Evolutionary conservation across 37 sponge, comb jelly and placozoan genomes (phyloP), one percentile per base, ranked within the genome.

Genomic region (Crambe crambe): DNA sequence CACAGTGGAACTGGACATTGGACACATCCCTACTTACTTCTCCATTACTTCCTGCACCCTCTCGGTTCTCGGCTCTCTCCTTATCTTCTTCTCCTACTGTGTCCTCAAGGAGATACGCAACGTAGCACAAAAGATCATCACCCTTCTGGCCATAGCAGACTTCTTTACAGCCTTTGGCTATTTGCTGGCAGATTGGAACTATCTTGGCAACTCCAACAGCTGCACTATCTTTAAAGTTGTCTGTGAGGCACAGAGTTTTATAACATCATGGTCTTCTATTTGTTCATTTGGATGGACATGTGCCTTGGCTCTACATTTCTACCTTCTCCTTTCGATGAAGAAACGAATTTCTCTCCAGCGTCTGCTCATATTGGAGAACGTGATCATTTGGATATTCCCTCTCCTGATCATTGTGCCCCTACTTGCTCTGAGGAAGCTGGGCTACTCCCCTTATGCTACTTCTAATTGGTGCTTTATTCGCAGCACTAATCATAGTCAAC

Each of bases 251-350:
- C 87, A 86, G 75, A 86, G 87, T 38, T 89, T 77, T 30, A 71
- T 89, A 0, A 93, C 94, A 2, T 89, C 94, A 0, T 58, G 59
- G 56, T 86, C 87, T 27, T 73, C 87, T 8, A 32, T 90, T 40
- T 60, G 54, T 26, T 90, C 87, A 32, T 89, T 90, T 42, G 56
- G 83, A 1, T 93, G 94, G 94, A 93, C 90, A 0, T n/a, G 44
- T 26, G 58, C 59, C 15, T 62, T 93, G 26, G 94, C 90, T 9
- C 12, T 89, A 41, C 74, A 89, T 51, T 77, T 93, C 27, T 38
- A 60, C 17, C 43, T 81, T 6, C 64, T 72, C 37, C 34, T 81
- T 4, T 54, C 9, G 0, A 3, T 44, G 3, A 41, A 38, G 12
- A 77, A 75, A 36, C 3, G 22, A 1, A 30, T 47, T 25, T 42